A percentile compares a stretch with the other conserved stretches of the same genome.
Evolutionary conservation across 2,888 invertebrate genomes (phyloP).

Genomic region (Dryobotodes eremita): DNA sequence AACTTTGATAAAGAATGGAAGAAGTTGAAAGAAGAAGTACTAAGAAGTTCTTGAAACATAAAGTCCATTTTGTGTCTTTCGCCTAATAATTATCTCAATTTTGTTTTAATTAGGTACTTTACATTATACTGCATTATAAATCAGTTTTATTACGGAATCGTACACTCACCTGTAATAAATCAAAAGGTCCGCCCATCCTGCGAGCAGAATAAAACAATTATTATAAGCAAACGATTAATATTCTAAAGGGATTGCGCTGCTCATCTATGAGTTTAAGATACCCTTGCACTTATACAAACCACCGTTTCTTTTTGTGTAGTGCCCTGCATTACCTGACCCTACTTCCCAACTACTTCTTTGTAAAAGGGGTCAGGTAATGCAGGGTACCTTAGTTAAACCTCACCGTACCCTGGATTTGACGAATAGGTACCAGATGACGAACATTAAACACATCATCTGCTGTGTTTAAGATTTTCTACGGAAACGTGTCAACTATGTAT

Average conservation of each 20-base stretch:
- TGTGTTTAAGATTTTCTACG: neutral
- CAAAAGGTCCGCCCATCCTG: neutral
- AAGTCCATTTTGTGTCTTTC: neutral
- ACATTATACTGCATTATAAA: neutral
- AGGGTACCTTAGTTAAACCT: neutral
- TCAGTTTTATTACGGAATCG: neutral
- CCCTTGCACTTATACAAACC: neutral
- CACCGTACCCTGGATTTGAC: neutral
- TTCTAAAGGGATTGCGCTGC: neutral
- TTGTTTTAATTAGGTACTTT: neutral
- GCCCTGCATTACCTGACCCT: neutral
- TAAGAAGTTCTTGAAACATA: no score
- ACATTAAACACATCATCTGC: neutral
- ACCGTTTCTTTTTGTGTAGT: neutral
- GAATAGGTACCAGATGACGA: neutral
- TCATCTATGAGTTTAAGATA: neutral
- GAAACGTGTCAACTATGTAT: neutral
- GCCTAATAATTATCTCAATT: neutral
- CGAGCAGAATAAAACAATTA: slow-evolving; percentile 2
- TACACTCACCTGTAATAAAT: slow-evolving; percentile 3
- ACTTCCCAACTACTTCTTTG: neutral
- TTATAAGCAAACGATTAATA: neutral
- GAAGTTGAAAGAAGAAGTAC: no score
- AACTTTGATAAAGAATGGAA: neutral
- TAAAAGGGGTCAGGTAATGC: neutral